phyloP scores from a whole-genome alignment of 2,888 invertebrate species.

The Seira musarum region DNA sequence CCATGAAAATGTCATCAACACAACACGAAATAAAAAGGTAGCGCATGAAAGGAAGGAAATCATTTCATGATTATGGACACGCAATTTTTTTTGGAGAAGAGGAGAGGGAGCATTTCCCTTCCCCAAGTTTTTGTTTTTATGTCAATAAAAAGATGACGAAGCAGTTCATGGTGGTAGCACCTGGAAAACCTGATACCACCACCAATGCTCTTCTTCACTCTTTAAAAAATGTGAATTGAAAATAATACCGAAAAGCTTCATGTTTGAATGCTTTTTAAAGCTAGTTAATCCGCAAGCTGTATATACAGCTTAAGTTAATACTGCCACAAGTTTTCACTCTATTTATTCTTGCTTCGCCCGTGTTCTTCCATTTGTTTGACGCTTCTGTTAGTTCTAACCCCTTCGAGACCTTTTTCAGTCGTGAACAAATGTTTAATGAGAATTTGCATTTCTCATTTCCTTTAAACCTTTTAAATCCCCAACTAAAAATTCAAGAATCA shows the following conservation, averaged over 20 bases:
- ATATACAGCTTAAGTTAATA: slow-evolving; percentile 22
- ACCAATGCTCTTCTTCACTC: not conserved
- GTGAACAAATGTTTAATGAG: too few species aligned
- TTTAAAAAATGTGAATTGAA: not conserved
- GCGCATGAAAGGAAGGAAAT: not conserved
- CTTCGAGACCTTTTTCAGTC: too few species aligned
- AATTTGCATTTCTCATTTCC: too few species aligned
- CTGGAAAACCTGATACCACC: slow-evolving; percentile 32
- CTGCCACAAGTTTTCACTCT: slow-evolving; percentile 35
- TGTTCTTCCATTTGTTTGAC: too few species aligned
- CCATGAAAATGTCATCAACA: slow-evolving; percentile 4
- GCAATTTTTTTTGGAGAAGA: not conserved
- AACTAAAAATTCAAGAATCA: too few species aligned
- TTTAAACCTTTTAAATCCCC: too few species aligned
- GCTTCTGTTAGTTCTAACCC: too few species aligned
- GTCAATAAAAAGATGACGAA: slow-evolving; percentile 13
- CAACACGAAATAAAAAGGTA: not conserved
- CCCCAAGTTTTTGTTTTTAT: not conserved
- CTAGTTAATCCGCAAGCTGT: slow-evolving; percentile 36
- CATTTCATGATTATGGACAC: not conserved
- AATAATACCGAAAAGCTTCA: not conserved
- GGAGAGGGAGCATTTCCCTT: not conserved
- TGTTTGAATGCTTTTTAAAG: slow-evolving; percentile 4
- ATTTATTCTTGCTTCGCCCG: slow-evolving; percentile 35
- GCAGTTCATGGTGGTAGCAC: slow-evolving; percentile 19